Base-by-base conservation (phyloP, 2,888 invertebrate genomes). In the Pediacus dermestoides region DNA sequence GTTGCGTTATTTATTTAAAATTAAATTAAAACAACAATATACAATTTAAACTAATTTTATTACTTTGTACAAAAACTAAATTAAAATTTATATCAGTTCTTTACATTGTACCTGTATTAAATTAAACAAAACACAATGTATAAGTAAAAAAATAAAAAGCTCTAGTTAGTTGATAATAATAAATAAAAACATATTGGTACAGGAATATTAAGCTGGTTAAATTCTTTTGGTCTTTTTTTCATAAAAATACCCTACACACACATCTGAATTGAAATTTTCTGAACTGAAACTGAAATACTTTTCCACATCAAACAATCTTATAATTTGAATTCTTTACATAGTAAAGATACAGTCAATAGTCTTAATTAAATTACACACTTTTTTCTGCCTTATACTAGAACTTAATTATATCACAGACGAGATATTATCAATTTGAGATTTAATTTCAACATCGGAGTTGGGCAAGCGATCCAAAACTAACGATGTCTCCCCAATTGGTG, bases 401-500 rank as follows among this genome's bases (percentile, higher is more conserved):
- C 22, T 28, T 33, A 8, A 4, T 58, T 64, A 67, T 68, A 68
- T 68, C 68, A 68, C 68, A 68, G 68, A 63, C 48, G 61, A 56
- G 46, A 51, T 51, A 52, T 60, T 55, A 52, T 55, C 48, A 48
- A 47, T 46, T 37, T 44, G 43, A 37, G 44, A 42, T 43, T 64
- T 62, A 26, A 52, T 46, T 28, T 58, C 57, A 35, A 44, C 48
- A 37, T 50, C 56, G 34, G 48, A 42, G 38, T 52, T 55, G 36
- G 58, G 49, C 45, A 61, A 52, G 30, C 57, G 56, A 13, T 65
- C 63, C 42, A 68, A 45, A 39, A 68, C 67, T 36, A 70, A 50
- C 2, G 70, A 70, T 21, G 69, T 69, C 49, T 69, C 66, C 1
- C 68, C 69, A n/a, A 80, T 78, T 0, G 81, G 80, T 18, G 77